These are phyloP conservation scores for Chironomus riparius DNA, from an alignment of 2,888 invertebrate species.

Conservation along the genomic window DNA sequence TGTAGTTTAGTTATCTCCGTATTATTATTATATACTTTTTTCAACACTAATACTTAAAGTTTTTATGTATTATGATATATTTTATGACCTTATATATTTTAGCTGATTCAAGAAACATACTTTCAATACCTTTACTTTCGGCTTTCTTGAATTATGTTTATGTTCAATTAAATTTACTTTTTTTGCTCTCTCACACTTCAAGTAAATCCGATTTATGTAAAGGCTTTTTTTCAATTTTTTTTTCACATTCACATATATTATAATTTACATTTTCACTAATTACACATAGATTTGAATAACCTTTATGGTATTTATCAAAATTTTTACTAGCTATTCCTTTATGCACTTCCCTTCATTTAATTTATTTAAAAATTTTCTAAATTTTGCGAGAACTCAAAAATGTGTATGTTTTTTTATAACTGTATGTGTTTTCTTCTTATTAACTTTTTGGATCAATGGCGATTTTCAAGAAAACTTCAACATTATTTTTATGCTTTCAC, in stretches of 20 bases:
- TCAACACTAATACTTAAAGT: slow-evolving; percentile 3
- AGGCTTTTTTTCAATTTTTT: too few species aligned
- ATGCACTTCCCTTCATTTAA: not conserved
- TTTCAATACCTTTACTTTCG: not conserved
- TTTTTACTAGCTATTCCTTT: not conserved
- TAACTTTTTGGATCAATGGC: slow-evolving; percentile 22
- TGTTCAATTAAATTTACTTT: too few species aligned
- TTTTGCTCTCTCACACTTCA: too few species aligned
- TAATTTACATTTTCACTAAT: too few species aligned
- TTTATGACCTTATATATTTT: slow-evolving; percentile 4
- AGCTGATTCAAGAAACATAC: not conserved
- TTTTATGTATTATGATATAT: not conserved
- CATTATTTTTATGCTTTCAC: not conserved
- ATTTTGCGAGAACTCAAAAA: slow-evolving; percentile 11
- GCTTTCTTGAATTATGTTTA: not conserved
- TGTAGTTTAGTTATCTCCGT: slow-evolving; percentile 27
- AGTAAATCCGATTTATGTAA: too few species aligned
- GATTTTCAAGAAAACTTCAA: slow-evolving; percentile 9
- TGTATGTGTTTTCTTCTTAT: slow-evolving; percentile 16
- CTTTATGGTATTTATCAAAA: not conserved
- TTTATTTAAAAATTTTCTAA: not conserved
- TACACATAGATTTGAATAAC: not conserved
- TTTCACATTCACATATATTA: too few species aligned
- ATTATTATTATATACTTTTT: not conserved
- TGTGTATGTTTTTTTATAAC: slow-evolving; percentile 14